Evolutionary conservation across 2,888 invertebrate species (phyloP).

Genomic region (Scaptodrosophila latifasciaeformis): DNA sequence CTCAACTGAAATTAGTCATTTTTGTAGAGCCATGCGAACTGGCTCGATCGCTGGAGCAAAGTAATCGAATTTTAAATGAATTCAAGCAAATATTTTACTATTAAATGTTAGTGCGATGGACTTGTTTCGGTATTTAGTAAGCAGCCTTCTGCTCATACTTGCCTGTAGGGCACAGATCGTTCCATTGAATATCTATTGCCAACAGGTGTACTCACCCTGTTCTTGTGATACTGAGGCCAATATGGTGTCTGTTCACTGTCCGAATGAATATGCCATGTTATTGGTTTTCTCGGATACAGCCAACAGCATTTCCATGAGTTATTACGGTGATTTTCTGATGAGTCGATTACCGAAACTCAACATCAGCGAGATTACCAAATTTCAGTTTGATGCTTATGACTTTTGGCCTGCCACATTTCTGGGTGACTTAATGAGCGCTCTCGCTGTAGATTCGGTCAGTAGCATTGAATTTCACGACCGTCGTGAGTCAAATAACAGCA

Average conservation of each 20-base stretch:
- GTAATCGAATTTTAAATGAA: no score
- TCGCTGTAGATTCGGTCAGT: slow-evolving; percentile 39
- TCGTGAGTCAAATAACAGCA: background rate
- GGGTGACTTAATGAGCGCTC: slow-evolving; percentile 28
- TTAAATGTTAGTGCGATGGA: no score
- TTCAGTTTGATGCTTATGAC: slow-evolving; percentile 55
- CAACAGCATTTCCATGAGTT: slow-evolving; percentile 44
- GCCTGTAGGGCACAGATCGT: slow-evolving; percentile 41
- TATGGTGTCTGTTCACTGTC: slow-evolving; percentile 43
- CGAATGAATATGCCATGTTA: slow-evolving; percentile 46
- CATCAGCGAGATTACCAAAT: slow-evolving; percentile 33
- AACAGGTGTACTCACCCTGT: slow-evolving; percentile 25
- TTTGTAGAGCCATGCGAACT: no score
- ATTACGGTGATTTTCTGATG: slow-evolving; percentile 30
- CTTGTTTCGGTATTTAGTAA: no score
- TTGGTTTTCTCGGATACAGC: slow-evolving; percentile 40
- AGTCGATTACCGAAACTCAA: slow-evolving; percentile 43
- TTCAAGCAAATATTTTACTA: no score
- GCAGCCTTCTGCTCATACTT: no score
- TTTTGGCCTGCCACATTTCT: slow-evolving; percentile 51
- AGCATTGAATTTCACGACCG: slow-evolving; percentile 45
- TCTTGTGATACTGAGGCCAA: slow-evolving; percentile 50
- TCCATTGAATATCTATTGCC: slow-evolving; percentile 46
- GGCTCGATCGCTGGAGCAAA: no score
- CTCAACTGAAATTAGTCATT: no score